Evolutionary conservation across 2,888 invertebrate genomes (phyloP), one percentile per base, ranked within the genome.

Genomic region (Aplocera efformata): DNA sequence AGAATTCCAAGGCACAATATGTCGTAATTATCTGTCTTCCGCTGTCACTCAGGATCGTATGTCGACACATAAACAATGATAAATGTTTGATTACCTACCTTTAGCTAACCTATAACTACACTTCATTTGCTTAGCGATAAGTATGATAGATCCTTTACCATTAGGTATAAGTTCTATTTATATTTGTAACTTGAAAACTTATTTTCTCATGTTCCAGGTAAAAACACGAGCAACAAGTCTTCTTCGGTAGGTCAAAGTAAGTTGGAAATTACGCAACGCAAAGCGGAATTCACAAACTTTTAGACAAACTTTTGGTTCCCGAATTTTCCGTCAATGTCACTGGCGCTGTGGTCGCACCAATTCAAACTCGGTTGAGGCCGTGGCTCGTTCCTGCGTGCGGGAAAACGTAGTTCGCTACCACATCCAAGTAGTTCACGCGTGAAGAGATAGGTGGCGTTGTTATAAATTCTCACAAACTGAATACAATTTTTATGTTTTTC

Each of bases 361-460:
- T 28, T 11, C 6, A 36, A 8, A 9, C 21, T 21, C 1, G 32
- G 13, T 36, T 17, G 5, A 2, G 13, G 2, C 13, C 25, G 10
- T 55, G 67, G 63, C 71, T 66, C 58, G 37, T 50, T 41, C 59
- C 53, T 54, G 50, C 42, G 48, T 42, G 21, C 9, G 34, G 32
- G 45, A 33, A 34, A 41, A 42, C 50, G 47, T 50, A 33, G 44
- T 40, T 34, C 17, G 26, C 31, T 40, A 24, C 17, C 37, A 50
- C 24, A 33, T 33, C 42, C 7, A 39, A 35, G 25, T 42, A 60
- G 65, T 72, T 53, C 61, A 13, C 11, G 34, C 28, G 25, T 31
- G 38, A 53, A 20, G 28, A 10, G 26, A 58, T 24, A 72, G 72
- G 68, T 72, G 72, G 72, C 72, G 72, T 44, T 67, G 43, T 45